These are phyloP conservation scores for Engraulis encrasicolus DNA, from an alignment of 2,113 vertebrate species.

Conservation along the genomic window DNA sequence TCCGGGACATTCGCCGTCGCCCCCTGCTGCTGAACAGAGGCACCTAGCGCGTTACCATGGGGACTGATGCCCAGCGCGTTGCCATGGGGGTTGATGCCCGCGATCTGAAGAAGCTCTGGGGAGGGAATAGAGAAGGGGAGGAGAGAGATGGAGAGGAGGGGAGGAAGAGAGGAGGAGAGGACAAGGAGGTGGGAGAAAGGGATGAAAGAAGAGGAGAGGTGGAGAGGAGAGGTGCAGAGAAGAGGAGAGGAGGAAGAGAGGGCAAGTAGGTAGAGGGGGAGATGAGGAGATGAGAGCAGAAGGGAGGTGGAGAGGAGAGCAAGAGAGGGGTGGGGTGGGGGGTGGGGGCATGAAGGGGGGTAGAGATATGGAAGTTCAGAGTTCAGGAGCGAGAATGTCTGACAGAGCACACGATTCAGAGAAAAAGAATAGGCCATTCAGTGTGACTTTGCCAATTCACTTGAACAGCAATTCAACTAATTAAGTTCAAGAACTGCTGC, in stretches of 20 bases:
- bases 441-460: background rate
- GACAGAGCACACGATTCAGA: background rate
- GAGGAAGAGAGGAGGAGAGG: background rate
- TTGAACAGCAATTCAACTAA: background rate
- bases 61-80: conserved; percentile 89
- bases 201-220: background rate
- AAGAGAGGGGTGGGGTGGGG: too few relatives aligned
- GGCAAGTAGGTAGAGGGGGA: too few relatives aligned
- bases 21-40: conserved; percentile 87
- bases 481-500: background rate
- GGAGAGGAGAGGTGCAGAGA: too few relatives aligned
- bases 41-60: conserved; percentile 87
- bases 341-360: too few relatives aligned
- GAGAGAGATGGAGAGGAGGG: background rate
- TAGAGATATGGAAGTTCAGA: too few relatives aligned
- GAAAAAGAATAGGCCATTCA: background rate
- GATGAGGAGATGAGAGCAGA: too few relatives aligned
- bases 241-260: too few relatives aligned
- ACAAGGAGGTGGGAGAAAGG: background rate
- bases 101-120: conserved; percentile 89
- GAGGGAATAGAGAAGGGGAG: background rate
- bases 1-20: conserved; percentile 86
- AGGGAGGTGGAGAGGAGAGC: too few relatives aligned
- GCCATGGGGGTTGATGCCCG: conserved; percentile 87
- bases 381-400: background rate